Base-by-base conservation (phyloP, 2,797 vertebrate genomes). In the Parotocinclus haroldoi region DNA sequence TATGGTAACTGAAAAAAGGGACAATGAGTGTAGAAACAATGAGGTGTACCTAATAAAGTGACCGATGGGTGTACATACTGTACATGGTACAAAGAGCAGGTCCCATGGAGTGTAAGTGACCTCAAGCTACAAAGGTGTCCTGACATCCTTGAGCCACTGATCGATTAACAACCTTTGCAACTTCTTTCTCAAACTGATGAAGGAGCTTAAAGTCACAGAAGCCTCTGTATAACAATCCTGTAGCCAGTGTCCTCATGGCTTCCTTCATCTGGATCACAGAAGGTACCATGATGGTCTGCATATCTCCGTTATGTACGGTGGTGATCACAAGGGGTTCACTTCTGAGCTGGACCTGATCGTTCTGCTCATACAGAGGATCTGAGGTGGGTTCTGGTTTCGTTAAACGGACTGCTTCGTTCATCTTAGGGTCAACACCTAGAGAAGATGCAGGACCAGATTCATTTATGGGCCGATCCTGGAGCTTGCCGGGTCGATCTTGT, bases 131-230 rank as follows among this genome's bases (percentile, higher is more conserved):
- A 13, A 40, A 67, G 39, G 56, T 54, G 10, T 66, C 59, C 5
- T 71, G 49, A 1, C 53, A 39, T 18, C 42, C 13, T 3, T 38
- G 51, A 4, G 37, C 13, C 66, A 60, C 1, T 14, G 66, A 72
- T 54, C 59, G 54, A 42, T 63, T 67, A 12, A 76, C 37, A 49
- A 73, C 53, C 37, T 42, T 53, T 1, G 49, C 40, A 18, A 75
- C 76, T 53, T 78, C 69, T 12, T 67, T 60, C 54, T 75, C 63
- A 57, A 78, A 78, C 2, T 69, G 66, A 36, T 78, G 76, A 13
- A 75, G 69, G 8, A 78, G 72, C n/a, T 60, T 63, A 52, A 78
- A 78, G 63, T 78, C 63, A 12, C 66, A 48, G 7, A 78, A 72
- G 17, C 72, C 72, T 44, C 76, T 69, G 44, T 70, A 75, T 1